Evolutionary conservation across 2,797 vertebrate genomes (phyloP).

Genomic region (Sebastes steindachneri): DNA sequence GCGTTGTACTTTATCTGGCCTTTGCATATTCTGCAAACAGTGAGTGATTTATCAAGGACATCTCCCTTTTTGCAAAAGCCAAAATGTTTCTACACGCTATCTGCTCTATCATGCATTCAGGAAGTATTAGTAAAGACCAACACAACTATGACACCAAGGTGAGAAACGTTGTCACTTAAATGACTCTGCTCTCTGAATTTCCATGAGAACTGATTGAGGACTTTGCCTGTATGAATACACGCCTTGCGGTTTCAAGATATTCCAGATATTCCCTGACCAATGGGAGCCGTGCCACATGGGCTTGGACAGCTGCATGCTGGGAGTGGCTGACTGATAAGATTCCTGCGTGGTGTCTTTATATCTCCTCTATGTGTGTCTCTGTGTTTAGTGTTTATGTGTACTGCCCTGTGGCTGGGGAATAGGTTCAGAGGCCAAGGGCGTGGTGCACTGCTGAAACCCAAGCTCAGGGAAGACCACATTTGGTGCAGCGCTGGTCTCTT

Average conservation of each 20-base stretch:
- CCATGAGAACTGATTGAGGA: not conserved
- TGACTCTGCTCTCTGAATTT: not conserved
- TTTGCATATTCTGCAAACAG: too few species aligned
- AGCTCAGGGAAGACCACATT: slow-evolving; percentile 4
- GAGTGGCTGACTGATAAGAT: slow-evolving; percentile 54
- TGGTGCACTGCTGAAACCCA: slow-evolving; percentile 15
- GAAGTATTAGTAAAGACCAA: not conserved
- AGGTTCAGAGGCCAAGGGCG: slow-evolving; percentile 31
- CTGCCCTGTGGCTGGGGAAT: slow-evolving; percentile 32
- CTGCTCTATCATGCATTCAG: not conserved
- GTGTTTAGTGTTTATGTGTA: slow-evolving; percentile 18
- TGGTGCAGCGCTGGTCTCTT: not conserved
- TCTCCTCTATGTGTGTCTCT: not conserved
- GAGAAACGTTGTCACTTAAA: not conserved
- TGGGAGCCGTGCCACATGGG: not conserved
- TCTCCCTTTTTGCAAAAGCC: too few species aligned
- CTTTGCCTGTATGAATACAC: not conserved
- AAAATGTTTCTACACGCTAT: too few species aligned
- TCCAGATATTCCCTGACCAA: slow-evolving; percentile 17
- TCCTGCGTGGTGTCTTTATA: slow-evolving; percentile 16
- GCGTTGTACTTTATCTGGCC: too few species aligned
- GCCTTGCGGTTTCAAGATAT: not conserved
- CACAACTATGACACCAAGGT: not conserved
- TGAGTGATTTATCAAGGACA: too few species aligned
- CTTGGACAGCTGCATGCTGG: slow-evolving; percentile 30